Evolutionary conservation across 2,888 invertebrate genomes (phyloP).

Genomic region (Helleia helle): DNA sequence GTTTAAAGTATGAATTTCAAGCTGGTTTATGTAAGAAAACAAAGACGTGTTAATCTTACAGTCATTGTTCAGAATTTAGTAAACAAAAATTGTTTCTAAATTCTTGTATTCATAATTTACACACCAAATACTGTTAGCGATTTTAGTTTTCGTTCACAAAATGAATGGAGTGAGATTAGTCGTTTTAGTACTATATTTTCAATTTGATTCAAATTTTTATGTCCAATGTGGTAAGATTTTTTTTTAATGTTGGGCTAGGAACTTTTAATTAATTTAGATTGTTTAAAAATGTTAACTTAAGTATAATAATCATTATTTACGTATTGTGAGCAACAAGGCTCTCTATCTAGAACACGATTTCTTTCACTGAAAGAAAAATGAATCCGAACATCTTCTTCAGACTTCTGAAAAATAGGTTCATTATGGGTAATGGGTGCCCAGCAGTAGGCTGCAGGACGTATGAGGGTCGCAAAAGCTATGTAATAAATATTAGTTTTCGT

Average conservation of each 20-base stretch:
- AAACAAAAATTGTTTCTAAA: background rate
- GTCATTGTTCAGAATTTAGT: background rate
- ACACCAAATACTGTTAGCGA: background rate
- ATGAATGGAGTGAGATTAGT: background rate
- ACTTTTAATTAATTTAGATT: too few species aligned
- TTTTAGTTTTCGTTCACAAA: background rate
- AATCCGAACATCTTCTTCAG: too few species aligned
- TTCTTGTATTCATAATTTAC: background rate
- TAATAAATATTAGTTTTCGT: too few species aligned
- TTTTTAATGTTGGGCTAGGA: background rate
- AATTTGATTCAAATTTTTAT: background rate
- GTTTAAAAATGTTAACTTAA: too few species aligned
- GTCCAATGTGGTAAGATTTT: constrained; percentile 1
- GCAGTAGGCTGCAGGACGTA: too few species aligned
- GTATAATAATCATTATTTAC: too few species aligned
- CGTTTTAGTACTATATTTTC: background rate
- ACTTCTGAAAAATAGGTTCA: too few species aligned
- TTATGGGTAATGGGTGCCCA: too few species aligned
- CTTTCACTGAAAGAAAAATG: too few species aligned
- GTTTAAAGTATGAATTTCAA: background rate
- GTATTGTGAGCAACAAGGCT: too few species aligned
- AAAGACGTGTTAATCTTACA: background rate
- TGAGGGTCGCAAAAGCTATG: too few species aligned
- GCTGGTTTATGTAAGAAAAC: background rate
- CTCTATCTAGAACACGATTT: too few species aligned